phyloP scores from a whole-genome alignment of 2,888 invertebrate species.

The Drosophila mettleri region DNA sequence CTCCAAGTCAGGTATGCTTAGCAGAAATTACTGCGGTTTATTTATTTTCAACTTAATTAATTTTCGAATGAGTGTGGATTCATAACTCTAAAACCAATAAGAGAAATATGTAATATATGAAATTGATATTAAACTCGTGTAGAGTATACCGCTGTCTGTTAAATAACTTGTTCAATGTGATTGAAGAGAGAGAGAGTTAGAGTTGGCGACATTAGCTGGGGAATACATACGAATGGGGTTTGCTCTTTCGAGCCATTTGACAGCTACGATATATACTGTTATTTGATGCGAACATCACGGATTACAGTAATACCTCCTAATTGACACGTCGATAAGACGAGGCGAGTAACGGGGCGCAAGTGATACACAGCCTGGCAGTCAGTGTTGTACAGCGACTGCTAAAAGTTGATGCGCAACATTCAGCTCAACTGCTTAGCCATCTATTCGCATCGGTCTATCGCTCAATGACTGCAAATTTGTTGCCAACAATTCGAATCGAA shows the following conservation, averaged over 20 bases:
- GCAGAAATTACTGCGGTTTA: not conserved
- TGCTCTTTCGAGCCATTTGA: conserved; percentile 35
- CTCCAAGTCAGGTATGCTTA: not conserved
- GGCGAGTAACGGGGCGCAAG: conserved; percentile 31
- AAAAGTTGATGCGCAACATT: conserved; percentile 18
- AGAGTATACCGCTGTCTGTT: not conserved
- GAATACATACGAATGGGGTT: conserved; percentile 21
- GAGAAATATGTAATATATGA: not conserved
- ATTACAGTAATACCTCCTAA: conserved; percentile 71
- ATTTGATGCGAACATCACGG: conserved; percentile 58
- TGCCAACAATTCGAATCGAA: conserved; percentile 68
- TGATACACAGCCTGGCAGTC: conserved; percentile 22
- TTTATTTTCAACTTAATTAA: conserved; percentile 1
- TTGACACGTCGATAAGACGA: conserved; percentile 68
- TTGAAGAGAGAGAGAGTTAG: not conserved
- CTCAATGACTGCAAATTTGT: conserved; percentile 75
- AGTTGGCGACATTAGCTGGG: conserved; percentile 8
- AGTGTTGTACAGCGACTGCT: not conserved
- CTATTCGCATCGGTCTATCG: conserved; percentile 36
- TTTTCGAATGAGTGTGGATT: conserved; percentile 1
- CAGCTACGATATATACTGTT: conserved; percentile 46
- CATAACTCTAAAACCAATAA: not conserved
- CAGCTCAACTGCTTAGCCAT: conserved; percentile 37
- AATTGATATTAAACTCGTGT: not conserved
- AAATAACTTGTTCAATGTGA: conserved; percentile 17